phyloP scores from a whole-genome alignment of 2,797 vertebrate species.

The Dromococcyx pavoninus region DNA sequence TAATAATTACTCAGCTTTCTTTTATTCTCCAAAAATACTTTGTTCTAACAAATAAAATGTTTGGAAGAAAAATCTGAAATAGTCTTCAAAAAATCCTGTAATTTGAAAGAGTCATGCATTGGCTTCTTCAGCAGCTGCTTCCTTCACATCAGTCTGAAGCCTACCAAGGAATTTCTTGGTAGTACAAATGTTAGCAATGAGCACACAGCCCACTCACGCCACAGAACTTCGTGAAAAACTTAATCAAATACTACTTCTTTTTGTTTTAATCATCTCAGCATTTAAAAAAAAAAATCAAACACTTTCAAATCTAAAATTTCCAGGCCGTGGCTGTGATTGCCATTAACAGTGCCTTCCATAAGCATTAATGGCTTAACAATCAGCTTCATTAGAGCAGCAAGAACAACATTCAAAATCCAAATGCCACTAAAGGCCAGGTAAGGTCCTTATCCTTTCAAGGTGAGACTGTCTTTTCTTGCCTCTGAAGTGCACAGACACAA shows the following conservation, averaged over 20 bases:
- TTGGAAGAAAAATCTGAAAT: background rate
- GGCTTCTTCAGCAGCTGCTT: background rate
- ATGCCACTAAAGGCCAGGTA: background rate
- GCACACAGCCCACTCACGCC: background rate
- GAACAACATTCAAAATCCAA: background rate
- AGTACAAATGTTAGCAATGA: fast-evolving
- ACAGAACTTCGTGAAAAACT: background rate
- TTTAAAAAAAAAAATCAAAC: no score
- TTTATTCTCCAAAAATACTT: background rate
- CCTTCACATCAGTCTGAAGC: background rate
- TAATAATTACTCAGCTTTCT: background rate
- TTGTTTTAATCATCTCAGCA: background rate
- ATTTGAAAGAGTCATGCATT: fast-evolving
- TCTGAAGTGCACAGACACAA: background rate
- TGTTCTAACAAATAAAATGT: background rate
- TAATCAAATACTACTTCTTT: background rate
- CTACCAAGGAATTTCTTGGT: background rate
- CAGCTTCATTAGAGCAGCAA: fast-evolving
- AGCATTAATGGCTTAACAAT: fast-evolving
- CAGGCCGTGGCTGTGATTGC: background rate
- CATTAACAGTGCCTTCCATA: fast-evolving
- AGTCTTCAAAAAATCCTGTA: background rate
- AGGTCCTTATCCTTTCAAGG: background rate
- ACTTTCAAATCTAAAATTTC: background rate
- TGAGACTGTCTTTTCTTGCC: fast-evolving